Percentiles rank a stretch among this genome's conserved stretches.
phyloP scores from a whole-genome alignment of 2,888 invertebrate species.

The Bimastos eiseni region DNA sequence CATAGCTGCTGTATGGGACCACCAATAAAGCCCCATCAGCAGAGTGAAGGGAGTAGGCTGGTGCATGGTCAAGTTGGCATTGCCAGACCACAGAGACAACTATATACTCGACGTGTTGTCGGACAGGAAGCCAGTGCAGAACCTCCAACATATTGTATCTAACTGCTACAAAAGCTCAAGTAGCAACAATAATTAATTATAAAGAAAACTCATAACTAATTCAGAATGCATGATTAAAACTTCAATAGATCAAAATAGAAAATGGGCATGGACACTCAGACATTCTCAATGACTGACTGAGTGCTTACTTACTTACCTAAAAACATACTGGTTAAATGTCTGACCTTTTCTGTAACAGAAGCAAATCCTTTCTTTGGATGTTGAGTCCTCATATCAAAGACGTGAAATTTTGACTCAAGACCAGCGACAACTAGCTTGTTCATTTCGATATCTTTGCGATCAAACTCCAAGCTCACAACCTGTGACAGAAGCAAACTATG shows the following conservation, averaged over 20 bases:
- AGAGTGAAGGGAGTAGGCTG: too few species aligned
- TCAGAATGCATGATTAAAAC: too few species aligned
- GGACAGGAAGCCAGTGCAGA: too few species aligned
- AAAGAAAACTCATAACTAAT: neutral
- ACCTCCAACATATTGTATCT: neutral
- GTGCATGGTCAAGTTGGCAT: too few species aligned
- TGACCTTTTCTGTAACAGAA: constrained; percentile 67
- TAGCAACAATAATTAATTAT: neutral
- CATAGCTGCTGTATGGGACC: too few species aligned
- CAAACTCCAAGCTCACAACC: constrained; percentile 82
- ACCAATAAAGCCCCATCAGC: too few species aligned
- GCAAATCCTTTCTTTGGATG: constrained; percentile 86
- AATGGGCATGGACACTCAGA: too few species aligned
- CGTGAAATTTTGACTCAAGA: constrained; percentile 84
- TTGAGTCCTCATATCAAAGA: constrained; percentile 84
- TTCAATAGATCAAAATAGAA: too few species aligned
- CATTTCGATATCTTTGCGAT: constrained; percentile 89
- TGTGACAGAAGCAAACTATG: constrained; percentile 42
- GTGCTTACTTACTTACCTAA: neutral
- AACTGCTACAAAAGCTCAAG: neutral
- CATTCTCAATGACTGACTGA: neutral
- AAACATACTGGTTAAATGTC: neutral
- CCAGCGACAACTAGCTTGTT: constrained; percentile 91
- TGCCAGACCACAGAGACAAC: too few species aligned
- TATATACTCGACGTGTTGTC: too few species aligned